Evolutionary conservation across 2,113 vertebrate genomes (phyloP).

Genomic region (Agelaius phoeniceus): DNA sequence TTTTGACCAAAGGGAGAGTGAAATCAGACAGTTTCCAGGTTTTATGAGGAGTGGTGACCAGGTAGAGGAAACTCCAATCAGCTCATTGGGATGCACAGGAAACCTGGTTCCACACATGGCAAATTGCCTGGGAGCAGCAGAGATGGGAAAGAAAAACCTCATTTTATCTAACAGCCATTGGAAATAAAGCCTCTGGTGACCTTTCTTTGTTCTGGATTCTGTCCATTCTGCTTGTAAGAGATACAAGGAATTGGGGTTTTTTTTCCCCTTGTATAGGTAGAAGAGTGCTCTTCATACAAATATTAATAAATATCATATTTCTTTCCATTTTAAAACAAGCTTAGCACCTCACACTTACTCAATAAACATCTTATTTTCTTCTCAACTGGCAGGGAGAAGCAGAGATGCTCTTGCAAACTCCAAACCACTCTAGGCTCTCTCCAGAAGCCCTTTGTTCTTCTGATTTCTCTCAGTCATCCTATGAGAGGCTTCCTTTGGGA

Average conservation of each 20-base stretch:
- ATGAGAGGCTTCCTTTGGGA: not conserved
- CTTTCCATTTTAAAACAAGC: not conserved
- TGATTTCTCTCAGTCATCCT: not conserved
- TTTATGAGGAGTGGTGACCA: not conserved
- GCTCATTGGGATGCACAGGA: not conserved
- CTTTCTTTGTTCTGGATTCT: not conserved
- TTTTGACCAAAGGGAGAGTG: not conserved
- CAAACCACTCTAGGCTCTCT: not conserved
- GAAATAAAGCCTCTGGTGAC: not conserved
- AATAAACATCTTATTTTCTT: not conserved
- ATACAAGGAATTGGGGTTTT: rapidly evolving
- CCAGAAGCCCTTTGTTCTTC: not conserved
- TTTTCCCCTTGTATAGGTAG: not conserved
- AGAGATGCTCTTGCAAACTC: not conserved
- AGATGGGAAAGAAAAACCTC: not conserved
- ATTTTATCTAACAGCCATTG: not conserved
- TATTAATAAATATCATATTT: not conserved
- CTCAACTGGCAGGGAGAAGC: not conserved
- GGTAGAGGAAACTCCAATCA: not conserved
- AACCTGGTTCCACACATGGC: rapidly evolving
- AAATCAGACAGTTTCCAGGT: not conserved
- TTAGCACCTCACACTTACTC: not conserved
- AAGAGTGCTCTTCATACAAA: not conserved
- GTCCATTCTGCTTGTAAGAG: not conserved
- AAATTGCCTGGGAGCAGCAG: not conserved